A percentile compares a stretch with the other conserved stretches of the same genome.
These are phyloP conservation scores for Lagopus muta DNA, from an alignment of 2,113 vertebrate species.

Conservation along the genomic window DNA sequence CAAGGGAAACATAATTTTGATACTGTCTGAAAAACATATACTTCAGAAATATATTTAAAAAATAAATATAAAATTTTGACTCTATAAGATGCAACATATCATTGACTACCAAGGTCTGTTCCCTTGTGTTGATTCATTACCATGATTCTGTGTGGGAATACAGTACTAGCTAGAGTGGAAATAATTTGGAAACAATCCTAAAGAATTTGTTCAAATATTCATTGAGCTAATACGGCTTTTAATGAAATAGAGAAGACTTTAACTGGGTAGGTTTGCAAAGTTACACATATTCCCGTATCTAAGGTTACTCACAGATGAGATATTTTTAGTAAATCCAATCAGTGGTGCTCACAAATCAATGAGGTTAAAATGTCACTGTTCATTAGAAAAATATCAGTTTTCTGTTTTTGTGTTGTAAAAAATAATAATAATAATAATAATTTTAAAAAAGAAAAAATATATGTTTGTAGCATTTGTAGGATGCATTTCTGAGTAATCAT, in stretches of 20 bases:
- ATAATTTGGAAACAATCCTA: background rate
- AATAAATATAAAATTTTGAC: background rate
- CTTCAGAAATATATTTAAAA: conserved; percentile 3
- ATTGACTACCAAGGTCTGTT: background rate
- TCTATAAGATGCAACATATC: background rate
- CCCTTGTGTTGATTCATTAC: background rate
- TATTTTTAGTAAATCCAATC: background rate
- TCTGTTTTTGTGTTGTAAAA: background rate
- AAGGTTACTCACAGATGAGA: background rate
- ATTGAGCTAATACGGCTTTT: background rate
- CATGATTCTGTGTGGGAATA: background rate
- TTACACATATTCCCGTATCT: background rate
- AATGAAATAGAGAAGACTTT: background rate
- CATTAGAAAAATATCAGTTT: background rate
- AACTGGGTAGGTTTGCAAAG: background rate
- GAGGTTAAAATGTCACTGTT: background rate
- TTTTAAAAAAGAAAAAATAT: background rate
- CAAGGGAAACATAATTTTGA: background rate
- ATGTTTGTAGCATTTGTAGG: background rate
- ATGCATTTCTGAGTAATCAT: conserved; percentile 31
- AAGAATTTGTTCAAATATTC: background rate
- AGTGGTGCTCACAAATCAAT: background rate
- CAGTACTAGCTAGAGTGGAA: background rate
- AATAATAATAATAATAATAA: background rate
- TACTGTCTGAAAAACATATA: background rate